Evolutionary conservation across 1,140 invertebrate species (phyloP), one percentile per base, ranked within the genome.

Genomic region (Drosophila nasuta): DNA sequence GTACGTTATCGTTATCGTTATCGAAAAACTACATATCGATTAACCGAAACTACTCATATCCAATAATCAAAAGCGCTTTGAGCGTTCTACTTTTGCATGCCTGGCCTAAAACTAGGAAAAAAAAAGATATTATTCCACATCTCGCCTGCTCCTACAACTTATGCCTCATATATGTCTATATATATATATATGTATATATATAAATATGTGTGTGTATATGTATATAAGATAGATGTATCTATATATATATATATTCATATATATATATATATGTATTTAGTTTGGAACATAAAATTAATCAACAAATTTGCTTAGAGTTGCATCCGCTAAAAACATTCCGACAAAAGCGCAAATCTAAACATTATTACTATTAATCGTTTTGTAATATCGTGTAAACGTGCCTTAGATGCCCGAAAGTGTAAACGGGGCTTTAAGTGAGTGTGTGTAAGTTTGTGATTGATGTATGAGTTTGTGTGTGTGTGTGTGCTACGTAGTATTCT

Each of bases 261-360:
- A 59, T 64, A n/a, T 64, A 71, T 66, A 28, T 66, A 54, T 71
- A 56, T 25, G n/a, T 59, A 49, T 60, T 69, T 69, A 79, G 73
- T 70, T 76, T 69, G 17, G 60, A 87, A 87, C 83, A 87, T 87
- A 87, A 87, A 88, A 87, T 87, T 87, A 87, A 87, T 88, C 67
- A 87, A 87, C 83, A 87, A 87, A 87, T 87, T 77, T 80, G 54
- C 65, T 86, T 82, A 75, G 68, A 86, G 70, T 79, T 67, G 46
- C 54, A 30, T 20, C 72, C 72, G 67, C 70, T 85, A 71, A 75
- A 81, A 77, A 68, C 46, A 66, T 41, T 58, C 59, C 49, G 35
- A 54, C 11, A 54, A 33, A 70, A 70, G 62, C 62, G 30, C 60
- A 65, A 71, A 64, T 65, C 51, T 56, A 65, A 64, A 71, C 62